Conservation (phyloP, 2,797 vertebrate species). For the Acanthornis magna region DNA sequence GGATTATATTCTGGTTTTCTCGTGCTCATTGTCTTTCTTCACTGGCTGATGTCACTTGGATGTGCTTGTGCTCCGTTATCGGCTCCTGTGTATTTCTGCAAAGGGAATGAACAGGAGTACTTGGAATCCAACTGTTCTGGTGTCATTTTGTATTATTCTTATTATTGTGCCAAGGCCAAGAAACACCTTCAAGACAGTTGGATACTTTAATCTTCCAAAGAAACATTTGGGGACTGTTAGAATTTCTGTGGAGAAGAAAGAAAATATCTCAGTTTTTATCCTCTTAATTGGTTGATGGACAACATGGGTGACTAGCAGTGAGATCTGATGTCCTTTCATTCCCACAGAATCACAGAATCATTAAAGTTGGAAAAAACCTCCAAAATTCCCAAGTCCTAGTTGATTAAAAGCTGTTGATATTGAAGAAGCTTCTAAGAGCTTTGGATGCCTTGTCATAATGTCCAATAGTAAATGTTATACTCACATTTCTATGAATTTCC, state of each 20-base stretch:
- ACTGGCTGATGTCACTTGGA: background rate
- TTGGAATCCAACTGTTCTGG: background rate
- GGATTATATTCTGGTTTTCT: background rate
- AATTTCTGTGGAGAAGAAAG: background rate
- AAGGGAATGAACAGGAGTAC: background rate
- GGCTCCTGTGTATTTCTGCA: background rate
- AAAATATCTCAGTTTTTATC: background rate
- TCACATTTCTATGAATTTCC: background rate
- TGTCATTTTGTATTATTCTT: background rate
- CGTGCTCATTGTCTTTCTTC: background rate
- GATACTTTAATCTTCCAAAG: background rate
- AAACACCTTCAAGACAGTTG: background rate
- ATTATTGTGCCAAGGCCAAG: background rate
- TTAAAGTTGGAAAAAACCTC: background rate
- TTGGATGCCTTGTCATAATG: background rate
- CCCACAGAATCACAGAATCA: background rate
- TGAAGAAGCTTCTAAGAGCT: background rate
- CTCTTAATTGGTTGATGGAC: background rate
- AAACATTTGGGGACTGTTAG: background rate
- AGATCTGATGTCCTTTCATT: background rate
- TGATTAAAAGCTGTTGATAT: background rate
- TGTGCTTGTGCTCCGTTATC: background rate
- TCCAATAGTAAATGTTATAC: background rate
- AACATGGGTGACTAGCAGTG: background rate
- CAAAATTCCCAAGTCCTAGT: background rate